Evolutionary conservation across 2,797 vertebrate species (phyloP).

Genomic region (Mallotus villosus): DNA sequence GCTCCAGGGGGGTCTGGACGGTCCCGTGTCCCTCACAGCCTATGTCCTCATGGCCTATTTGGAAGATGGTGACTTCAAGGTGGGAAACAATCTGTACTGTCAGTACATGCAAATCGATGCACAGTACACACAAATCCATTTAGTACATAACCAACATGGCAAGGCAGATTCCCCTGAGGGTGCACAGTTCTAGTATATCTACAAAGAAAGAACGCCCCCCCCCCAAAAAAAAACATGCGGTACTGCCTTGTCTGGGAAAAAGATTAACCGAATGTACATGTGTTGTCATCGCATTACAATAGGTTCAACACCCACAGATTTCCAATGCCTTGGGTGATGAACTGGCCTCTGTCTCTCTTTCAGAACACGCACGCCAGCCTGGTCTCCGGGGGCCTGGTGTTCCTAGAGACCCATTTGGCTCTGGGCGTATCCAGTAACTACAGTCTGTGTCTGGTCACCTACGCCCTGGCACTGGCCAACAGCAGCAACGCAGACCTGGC

Average conservation of each 20-base stretch:
- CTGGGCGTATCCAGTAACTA: constrained; percentile 82
- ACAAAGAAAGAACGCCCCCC: too few relatives aligned
- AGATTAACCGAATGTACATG: too few relatives aligned
- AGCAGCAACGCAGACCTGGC: constrained; percentile 70
- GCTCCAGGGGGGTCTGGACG: constrained; percentile 81
- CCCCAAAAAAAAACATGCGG: too few relatives aligned
- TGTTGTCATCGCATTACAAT: too few relatives aligned
- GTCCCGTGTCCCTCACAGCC: constrained; percentile 81
- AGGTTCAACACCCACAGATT: neutral
- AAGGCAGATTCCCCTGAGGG: too few relatives aligned
- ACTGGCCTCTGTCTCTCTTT: constrained; percentile 5
- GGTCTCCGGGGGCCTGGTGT: constrained; percentile 67
- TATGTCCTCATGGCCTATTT: constrained; percentile 83
- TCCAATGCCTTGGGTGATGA: neutral
- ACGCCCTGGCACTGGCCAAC: constrained; percentile 77
- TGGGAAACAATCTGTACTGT: constrained; percentile 48
- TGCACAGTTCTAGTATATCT: too few relatives aligned
- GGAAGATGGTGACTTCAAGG: constrained; percentile 74
- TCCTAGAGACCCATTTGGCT: constrained; percentile 77
- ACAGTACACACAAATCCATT: too few relatives aligned
- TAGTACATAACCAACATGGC: too few relatives aligned
- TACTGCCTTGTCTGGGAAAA: too few relatives aligned
- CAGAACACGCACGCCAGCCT: constrained; percentile 50
- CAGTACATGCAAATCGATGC: neutral
- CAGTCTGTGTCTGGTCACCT: constrained; percentile 81